A percentile compares a stretch with the other conserved stretches of the same genome.
These are phyloP conservation scores for Cotesia glomerata DNA, from an alignment of 1,140 invertebrate genomes.

Conservation along the genomic window DNA sequence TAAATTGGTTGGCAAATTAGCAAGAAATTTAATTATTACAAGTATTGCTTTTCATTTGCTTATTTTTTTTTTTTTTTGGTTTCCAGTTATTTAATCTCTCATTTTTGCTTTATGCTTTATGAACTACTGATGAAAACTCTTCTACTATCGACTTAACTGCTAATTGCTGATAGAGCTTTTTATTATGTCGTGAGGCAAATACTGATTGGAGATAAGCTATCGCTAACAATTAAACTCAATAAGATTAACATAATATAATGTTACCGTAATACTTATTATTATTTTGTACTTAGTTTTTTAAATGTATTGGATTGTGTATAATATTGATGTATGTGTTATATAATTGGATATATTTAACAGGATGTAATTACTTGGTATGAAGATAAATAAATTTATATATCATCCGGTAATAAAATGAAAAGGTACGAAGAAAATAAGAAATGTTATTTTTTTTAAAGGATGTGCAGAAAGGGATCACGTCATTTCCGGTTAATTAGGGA, in stretches of 20 bases:
- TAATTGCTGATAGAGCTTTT: neutral
- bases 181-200: neutral
- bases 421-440: neutral
- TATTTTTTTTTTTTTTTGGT: neutral
- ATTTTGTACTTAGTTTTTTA: neutral
- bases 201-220: constrained; percentile 14
- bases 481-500: constrained; percentile 54
- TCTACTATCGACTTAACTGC: constrained; percentile 4
- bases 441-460: neutral
- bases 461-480: constrained; percentile 34
- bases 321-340: neutral
- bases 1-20: too few species aligned
- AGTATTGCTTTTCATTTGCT: neutral
- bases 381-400: neutral
- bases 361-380: neutral
- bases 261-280: neutral
- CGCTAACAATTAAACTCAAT: neutral
- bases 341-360: too few species aligned
- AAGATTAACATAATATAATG: neutral
- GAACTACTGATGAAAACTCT: neutral
- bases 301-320: neutral
- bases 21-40: neutral
- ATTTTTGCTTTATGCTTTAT: neutral
- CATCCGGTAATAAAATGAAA: neutral
- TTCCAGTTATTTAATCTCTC: neutral